Base-by-base conservation (phyloP, 1,140 invertebrate species). In the Zaprionus lachaisei region DNA sequence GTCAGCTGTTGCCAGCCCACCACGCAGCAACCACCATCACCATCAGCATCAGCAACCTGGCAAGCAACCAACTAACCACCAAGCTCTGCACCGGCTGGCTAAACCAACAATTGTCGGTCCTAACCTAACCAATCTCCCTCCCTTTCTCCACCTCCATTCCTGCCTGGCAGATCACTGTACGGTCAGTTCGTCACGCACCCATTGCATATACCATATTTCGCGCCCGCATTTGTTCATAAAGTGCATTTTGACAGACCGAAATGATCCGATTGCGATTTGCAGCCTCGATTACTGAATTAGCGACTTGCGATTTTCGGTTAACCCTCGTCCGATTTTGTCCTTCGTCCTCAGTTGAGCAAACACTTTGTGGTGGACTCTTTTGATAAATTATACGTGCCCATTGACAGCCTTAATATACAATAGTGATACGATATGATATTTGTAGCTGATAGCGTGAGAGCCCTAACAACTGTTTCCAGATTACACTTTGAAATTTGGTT, bases 101-200 rank as follows among this genome's bases (percentile, higher is more conserved):
- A 92, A 92, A 92, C 86, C 91, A 92, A 92, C 91, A 92, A 92
- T 82, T 80, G 81, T 92, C 79, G 89, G 82, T 90, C 73, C 71
- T 66, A 9, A 4, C 41, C 41, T 17, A 17, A 47, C 41, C 41
- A 47, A 17, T 38, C 37, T 15, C 9, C 34, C 28, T 28, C 7
- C 7, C 2, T 0, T 7, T 31, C 28, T 37, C 11, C 41, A 47
- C n/a, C 6, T 7, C 41, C 41, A 17, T 17, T n/a, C 41, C 66
- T 47, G 24, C 41, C 7, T 37, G n/a, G 12, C 9, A 38, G 58
- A 49, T 17, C 47, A 17, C 11, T 56, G 17, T 49, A 49, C 67
- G 77, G 34, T 47, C 65, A 68, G 51, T 87, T 87, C 82, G 84
- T 57, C 57, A 87, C 81, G 84, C 84, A 87, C 84, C 78, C 71